Base-by-base conservation (phyloP, 2,888 invertebrate species). In the Epirrhoe alternata region DNA sequence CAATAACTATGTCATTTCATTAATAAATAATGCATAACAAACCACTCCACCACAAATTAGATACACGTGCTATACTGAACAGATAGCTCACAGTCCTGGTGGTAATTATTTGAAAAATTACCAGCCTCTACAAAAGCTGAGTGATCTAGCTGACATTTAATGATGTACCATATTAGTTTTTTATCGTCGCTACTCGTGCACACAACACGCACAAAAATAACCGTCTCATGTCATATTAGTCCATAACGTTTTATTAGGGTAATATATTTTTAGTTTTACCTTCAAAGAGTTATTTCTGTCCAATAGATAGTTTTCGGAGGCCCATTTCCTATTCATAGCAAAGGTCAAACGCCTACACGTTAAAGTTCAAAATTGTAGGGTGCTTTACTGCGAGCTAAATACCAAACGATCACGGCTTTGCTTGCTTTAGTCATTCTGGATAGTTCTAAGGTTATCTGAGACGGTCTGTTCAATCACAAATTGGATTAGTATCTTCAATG, bases 121-220 rank as follows among this genome's bases (percentile, higher is more conserved):
- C 47, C 16, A 42, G 33, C 33, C 10, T 47, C 16, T 16, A 47
- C 16, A 7, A 38, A 24, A 45, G 12, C 16, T 12, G 8, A 60
- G 55, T 57, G 45, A 61, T 4, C 45, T 17, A 56, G 51, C 61
- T 65, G 52, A 52, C 24, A 17, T 31, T n/a, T 12, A 49, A 5
- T 14, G 35, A 14, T 62, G 61, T 16, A 52, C 58, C 66, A 69
- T 68, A 66, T 60, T 65, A 61, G 24, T 61, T 69, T 67, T 64
- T 67, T 64, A 64, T 62, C 66, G 55, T 62, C 67, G 16, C 31
- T 47, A 7, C 51, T 24, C 51, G 51, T 54, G 64, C 64, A 59
- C 45, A 55, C 68, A 71, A 70, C 65, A 64, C 60, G 58, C 50
- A 68, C 54, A 35, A 65, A 73, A 73, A 71, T 73, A 73, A 61